These are phyloP conservation scores for Luehdorfia chinensis DNA, from an alignment of 1,140 invertebrate species.

Conservation along the genomic window DNA sequence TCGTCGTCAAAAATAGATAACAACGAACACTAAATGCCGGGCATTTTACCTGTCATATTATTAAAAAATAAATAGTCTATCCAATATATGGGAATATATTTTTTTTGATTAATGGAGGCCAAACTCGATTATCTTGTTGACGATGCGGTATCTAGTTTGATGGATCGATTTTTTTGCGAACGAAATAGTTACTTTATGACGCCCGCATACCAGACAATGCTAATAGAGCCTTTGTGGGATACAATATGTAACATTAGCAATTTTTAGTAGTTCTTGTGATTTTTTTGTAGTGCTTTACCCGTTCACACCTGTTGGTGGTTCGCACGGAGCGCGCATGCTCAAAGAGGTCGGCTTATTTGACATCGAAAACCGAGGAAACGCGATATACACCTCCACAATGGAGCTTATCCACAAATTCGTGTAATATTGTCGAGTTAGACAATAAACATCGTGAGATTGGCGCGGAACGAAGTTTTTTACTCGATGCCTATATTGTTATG, in stretches of 20 bases:
- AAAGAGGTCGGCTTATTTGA: slow-evolving; percentile 49
- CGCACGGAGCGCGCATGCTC: slow-evolving; percentile 36
- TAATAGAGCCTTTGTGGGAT: slow-evolving; percentile 24
- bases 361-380: slow-evolving; percentile 48
- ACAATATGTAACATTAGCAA: slow-evolving; percentile 11
- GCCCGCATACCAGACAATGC: too few relatives aligned
- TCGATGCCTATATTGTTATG: not conserved
- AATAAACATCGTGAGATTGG: slow-evolving; percentile 15
- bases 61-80: slow-evolving; percentile 70
- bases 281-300: slow-evolving; percentile 25
- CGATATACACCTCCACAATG: slow-evolving; percentile 47
- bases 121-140: slow-evolving; percentile 63
- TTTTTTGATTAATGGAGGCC: slow-evolving; percentile 66
- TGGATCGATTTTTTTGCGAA: slow-evolving; percentile 44
- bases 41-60: slow-evolving; percentile 74
- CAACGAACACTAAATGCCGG: slow-evolving; percentile 64
- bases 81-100: slow-evolving; percentile 64
- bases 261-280: slow-evolving; percentile 9
- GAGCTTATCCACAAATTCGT: slow-evolving; percentile 26
- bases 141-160: slow-evolving; percentile 45
- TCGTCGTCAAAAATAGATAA: slow-evolving; percentile 44
- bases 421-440: slow-evolving; percentile 20
- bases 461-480: not conserved
- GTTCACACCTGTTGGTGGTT: slow-evolving; percentile 57
- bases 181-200: slow-evolving; percentile 42